Base-by-base conservation (phyloP, 2,797 vertebrate genomes). In the Anabacerthia variegaticeps region DNA sequence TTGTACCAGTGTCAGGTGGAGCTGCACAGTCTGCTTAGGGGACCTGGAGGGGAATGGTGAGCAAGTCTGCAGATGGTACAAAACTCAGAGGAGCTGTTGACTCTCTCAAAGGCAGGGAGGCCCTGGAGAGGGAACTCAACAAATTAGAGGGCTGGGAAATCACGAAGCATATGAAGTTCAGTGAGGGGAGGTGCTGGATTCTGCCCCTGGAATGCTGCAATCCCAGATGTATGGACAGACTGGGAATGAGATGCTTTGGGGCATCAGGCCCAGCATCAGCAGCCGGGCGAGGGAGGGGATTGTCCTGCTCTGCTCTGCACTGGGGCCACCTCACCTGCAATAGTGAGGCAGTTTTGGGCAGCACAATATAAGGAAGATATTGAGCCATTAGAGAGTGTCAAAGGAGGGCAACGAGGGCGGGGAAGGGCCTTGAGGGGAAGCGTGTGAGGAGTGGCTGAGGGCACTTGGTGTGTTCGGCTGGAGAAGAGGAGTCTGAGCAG, bases 1-100 rank as follows among this genome's bases (percentile, higher is more conserved):
- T n/a, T 18, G 0, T 19, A 3, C 39, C 19, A 2, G 6, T 12
- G 51, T 51, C 34, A 7, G 3, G 54, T 28, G 34, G 49, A 43
- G 65, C n/a, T 34, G 43, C 2, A 2, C 73, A 32, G 12, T 39
- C 69, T 67, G 44, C 30, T 24, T 48, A 6, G 16, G 9, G 52
- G 22, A 39, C 19, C 12, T 66, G 88, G 12, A 59, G n/a, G 15
- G 15, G 15, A 22, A 24, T 11, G 23, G 41, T n/a, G 23, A 65
- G 22, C 7, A 18, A 44, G 22, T 44, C 17, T 63, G 6, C 30
- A 63, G 61, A 43, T 63, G 28, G 23, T 28, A 63, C 61, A 32
- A 63, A 23, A 43, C 61, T 63, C 39, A 43, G 61, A 41, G 28
- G 28, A 63, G 39, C 39, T 30, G 59, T 11, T 62, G 59, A 62